A percentile compares a stretch with the other conserved stretches of the same genome.
phyloP scores from a whole-genome alignment of 2,888 invertebrate species.

The Labia minor region DNA sequence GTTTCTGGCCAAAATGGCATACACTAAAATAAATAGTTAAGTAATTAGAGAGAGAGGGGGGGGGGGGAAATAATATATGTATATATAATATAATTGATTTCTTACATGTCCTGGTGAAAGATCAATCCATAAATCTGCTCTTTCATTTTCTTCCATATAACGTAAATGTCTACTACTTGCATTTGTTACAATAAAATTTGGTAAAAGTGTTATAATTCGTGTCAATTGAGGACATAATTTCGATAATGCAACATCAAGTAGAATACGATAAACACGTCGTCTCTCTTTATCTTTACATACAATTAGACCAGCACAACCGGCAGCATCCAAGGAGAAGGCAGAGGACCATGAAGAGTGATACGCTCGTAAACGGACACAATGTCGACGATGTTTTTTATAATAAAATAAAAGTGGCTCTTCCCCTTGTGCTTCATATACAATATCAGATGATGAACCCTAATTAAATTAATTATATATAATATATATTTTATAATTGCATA shows the following conservation, averaged over 20 bases:
- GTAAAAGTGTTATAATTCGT: slow-evolving; percentile 65
- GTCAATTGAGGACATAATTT: slow-evolving; percentile 62
- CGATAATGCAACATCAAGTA: slow-evolving; percentile 57
- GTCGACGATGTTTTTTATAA: slow-evolving; percentile 43
- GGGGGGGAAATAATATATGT: slow-evolving; percentile 14
- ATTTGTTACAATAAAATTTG: slow-evolving; percentile 68
- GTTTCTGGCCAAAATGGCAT: slow-evolving; percentile 74
- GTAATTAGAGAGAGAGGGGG: too few species aligned
- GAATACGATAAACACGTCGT: slow-evolving; percentile 58
- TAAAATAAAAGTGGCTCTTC: slow-evolving; percentile 62
- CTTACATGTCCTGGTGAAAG: slow-evolving; percentile 53
- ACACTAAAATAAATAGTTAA: slow-evolving; percentile 37
- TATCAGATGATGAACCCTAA: slow-evolving; percentile 52
- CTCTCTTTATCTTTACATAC: slow-evolving; percentile 54
- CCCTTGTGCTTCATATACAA: slow-evolving; percentile 45
- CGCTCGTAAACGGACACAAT: slow-evolving; percentile 44
- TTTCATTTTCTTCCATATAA: slow-evolving; percentile 78
- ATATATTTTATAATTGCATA: background rate
- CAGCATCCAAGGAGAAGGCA: slow-evolving; percentile 53
- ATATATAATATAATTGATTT: background rate
- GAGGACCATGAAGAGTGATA: slow-evolving; percentile 56
- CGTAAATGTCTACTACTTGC: slow-evolving; percentile 50
- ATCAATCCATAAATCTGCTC: slow-evolving; percentile 74
- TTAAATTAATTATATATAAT: too few species aligned
- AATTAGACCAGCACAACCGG: slow-evolving; percentile 64